Evolutionary conservation across 2,888 invertebrate genomes (phyloP).

Genomic region (Sympetrum striolatum): DNA sequence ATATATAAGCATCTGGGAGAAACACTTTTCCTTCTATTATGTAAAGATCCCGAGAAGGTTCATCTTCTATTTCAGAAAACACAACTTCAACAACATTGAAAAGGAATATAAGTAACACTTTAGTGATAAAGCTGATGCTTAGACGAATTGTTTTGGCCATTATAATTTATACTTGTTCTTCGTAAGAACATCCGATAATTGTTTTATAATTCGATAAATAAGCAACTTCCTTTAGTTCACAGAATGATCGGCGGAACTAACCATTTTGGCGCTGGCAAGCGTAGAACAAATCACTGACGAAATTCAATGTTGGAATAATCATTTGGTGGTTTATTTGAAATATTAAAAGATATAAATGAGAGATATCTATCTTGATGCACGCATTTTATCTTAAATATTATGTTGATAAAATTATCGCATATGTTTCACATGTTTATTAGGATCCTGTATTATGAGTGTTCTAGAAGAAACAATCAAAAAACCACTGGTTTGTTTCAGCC

Average conservation of each 20-base stretch:
- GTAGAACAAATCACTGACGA: neutral
- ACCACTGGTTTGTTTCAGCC: too few species aligned
- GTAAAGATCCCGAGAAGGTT: constrained; percentile 64
- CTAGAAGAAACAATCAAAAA: too few species aligned
- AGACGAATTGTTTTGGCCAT: constrained; percentile 17
- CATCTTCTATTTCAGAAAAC: constrained; percentile 41
- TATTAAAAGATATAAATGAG: neutral
- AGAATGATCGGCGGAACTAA: constrained; percentile 2
- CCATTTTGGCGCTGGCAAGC: constrained; percentile 18
- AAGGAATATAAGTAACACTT: constrained; percentile 38
- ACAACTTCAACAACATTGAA: constrained; percentile 37
- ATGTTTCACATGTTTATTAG: neutral
- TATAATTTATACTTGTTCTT: neutral
- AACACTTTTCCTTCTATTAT: constrained; percentile 83
- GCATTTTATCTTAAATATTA: neutral
- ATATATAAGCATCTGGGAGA: constrained; percentile 67
- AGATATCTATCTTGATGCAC: too few species aligned
- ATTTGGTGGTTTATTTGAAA: neutral
- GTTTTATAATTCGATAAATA: constrained; percentile 40
- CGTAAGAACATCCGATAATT: constrained; percentile 37
- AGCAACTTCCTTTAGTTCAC: constrained; percentile 38
- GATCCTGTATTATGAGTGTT: too few species aligned
- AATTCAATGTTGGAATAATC: neutral
- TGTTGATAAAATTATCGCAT: neutral
- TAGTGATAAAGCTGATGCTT: constrained; percentile 35